Conservation (phyloP, 2,888 invertebrate genomes). For the Kryphioiulus occultus region DNA sequence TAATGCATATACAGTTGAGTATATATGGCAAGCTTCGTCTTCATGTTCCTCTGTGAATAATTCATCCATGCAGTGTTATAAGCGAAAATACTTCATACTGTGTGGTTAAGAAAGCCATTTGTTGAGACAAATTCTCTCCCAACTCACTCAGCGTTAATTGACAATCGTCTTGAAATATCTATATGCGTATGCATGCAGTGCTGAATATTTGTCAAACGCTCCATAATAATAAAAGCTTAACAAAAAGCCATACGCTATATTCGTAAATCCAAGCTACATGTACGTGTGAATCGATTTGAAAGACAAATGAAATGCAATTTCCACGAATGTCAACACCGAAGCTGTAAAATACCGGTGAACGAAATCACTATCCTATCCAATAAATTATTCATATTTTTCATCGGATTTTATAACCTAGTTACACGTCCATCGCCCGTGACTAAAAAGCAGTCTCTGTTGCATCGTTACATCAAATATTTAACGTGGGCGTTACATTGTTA, state of each 20-base stretch:
- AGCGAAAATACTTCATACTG: too few species aligned
- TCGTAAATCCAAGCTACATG: background rate
- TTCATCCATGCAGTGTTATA: too few species aligned
- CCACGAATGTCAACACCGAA: background rate
- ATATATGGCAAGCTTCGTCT: too few species aligned
- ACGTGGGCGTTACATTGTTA: background rate
- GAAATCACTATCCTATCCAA: background rate
- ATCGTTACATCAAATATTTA: slow-evolving; percentile 25
- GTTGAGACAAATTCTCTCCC: too few species aligned
- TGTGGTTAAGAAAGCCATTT: too few species aligned
- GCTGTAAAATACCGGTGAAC: background rate
- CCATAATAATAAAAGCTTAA: too few species aligned
- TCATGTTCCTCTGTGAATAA: too few species aligned
- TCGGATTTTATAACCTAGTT: background rate
- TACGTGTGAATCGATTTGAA: background rate
- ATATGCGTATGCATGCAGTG: too few species aligned
- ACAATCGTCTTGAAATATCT: too few species aligned
- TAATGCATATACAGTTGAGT: too few species aligned
- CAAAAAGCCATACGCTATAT: background rate
- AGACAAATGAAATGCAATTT: background rate
- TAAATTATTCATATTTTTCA: slow-evolving; percentile 1
- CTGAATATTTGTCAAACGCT: too few species aligned
- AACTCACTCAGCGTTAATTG: too few species aligned
- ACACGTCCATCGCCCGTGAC: background rate
- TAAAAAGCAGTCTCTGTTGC: background rate